These are phyloP conservation scores for Siniperca knerii DNA, from an alignment of 2,113 vertebrate species.

Conservation along the genomic window DNA sequence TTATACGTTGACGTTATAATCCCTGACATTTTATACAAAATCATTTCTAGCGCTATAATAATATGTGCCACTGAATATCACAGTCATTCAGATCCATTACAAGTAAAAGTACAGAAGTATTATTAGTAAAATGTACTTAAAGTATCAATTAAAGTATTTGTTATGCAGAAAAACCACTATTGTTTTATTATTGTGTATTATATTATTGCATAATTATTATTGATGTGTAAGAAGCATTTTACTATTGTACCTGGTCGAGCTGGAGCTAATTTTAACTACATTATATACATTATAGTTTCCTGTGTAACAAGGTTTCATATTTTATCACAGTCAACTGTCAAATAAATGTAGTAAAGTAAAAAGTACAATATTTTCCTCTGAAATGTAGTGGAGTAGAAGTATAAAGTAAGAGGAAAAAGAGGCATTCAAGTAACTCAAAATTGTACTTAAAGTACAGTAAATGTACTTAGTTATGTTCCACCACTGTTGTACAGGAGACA, in stretches of 20 bases:
- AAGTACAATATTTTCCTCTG: not conserved
- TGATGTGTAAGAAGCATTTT: not conserved
- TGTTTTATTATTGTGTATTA: not conserved
- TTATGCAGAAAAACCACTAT: not conserved
- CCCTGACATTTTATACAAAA: conserved; percentile 36
- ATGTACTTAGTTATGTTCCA: too few relatives aligned
- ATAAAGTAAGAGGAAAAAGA: too few relatives aligned
- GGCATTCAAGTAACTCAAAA: too few relatives aligned
- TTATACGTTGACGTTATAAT: conserved; percentile 50
- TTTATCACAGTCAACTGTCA: not conserved
- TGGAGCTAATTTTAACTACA: not conserved
- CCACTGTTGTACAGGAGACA: not conserved
- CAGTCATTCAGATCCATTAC: not conserved
- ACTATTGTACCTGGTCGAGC: not conserved
- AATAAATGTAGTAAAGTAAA: not conserved
- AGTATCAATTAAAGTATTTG: not conserved
- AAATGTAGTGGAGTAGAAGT: not conserved
- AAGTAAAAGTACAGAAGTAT: not conserved
- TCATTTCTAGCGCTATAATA: not conserved
- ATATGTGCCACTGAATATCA: not conserved
- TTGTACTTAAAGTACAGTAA: too few relatives aligned
- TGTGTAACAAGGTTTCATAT: not conserved
- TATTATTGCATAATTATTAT: not conserved
- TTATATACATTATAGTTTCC: not conserved
- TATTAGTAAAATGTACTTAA: not conserved